Evolutionary conservation across 2,113 vertebrate species (phyloP), one percentile per base, ranked within the genome.

Genomic region (Sorex fumeus): DNA sequence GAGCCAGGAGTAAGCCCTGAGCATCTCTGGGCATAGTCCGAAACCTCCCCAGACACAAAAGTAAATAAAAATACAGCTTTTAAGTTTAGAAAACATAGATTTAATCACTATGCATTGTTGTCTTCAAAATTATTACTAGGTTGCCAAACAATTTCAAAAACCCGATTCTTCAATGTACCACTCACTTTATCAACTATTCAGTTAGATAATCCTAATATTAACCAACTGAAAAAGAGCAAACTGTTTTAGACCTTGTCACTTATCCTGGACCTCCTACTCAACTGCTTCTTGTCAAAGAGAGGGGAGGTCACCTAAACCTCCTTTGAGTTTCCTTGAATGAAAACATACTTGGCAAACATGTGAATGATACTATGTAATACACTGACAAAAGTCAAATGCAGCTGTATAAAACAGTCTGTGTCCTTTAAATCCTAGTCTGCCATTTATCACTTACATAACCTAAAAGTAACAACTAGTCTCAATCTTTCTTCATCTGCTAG

Each of bases 61-160:
- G 53, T 53, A 23, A 60, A 23, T 13, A 66, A 66, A 87, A 74
- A 21, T 3, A 45, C 40, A 74, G 13, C 28, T 50, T 19, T 89
- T 78, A 76, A 27, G 67, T 40, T 95, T 75, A 86, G 71, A 93
- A 87, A 94, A 87, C 62, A 47, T 86, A 64, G 40, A 79, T 78
- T 85, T 36, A 87, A 12, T 36, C 70, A 32, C 34, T 84, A 80
- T 43, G 62, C 16, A 70, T 25, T 66, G 78, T 28, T 27, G 75
- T 93, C 71, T 83, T 94, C 36, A 85, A 88, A 82, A 79, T 85
- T 69, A 78, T 13, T n/a, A 32, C 4, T 53, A 72, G 53, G 27
- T 67, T 76, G 15, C 62, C 78, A 79, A 62, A 57, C 34, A 34
- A 78, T 88, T 75, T 84, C 40, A 74, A 76, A 82, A 80, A 27